A percentile compares a stretch with the other conserved stretches of the same genome.
These are phyloP conservation scores for Oryzias melastigma DNA, from an alignment of 2,113 vertebrate genomes.

Conservation along the genomic window DNA sequence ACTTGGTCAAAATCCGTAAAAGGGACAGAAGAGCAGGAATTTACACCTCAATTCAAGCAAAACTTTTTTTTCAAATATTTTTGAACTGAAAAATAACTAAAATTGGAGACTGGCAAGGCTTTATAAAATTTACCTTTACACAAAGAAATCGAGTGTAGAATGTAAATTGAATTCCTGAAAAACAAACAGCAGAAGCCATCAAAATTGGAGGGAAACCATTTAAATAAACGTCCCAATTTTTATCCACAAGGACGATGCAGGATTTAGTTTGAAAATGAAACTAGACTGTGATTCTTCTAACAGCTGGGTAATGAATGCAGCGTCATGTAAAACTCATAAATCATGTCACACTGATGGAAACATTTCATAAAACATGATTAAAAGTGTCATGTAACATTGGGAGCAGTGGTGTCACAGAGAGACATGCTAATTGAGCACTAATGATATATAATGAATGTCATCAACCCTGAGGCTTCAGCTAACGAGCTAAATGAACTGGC, in stretches of 20 bases:
- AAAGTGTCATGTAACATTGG: constrained; percentile 74
- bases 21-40: too few relatives aligned
- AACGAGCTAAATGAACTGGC: constrained; percentile 77
- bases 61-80: background rate
- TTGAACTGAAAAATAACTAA: background rate
- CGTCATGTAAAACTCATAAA: constrained; percentile 71
- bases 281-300: constrained; percentile 27
- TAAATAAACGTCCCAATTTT: constrained; percentile 18
- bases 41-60: background rate
- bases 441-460: constrained; percentile 77
- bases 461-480: constrained; percentile 69
- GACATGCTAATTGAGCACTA: constrained; percentile 75
- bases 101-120: background rate
- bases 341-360: constrained; percentile 53
- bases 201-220: constrained; percentile 3
- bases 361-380: constrained; percentile 71
- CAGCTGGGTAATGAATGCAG: constrained; percentile 51
- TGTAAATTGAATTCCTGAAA: constrained; percentile 19
- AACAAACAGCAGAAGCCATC: constrained; percentile 2
- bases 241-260: constrained; percentile 27
- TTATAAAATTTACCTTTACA: constrained; percentile 12
- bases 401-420: constrained; percentile 59
- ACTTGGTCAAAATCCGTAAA: too few relatives aligned
- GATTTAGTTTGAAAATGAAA: constrained; percentile 62
- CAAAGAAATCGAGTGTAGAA: constrained; percentile 6